Evolutionary conservation across 2,113 vertebrate genomes (phyloP).

Genomic region (Anser cygnoides): DNA sequence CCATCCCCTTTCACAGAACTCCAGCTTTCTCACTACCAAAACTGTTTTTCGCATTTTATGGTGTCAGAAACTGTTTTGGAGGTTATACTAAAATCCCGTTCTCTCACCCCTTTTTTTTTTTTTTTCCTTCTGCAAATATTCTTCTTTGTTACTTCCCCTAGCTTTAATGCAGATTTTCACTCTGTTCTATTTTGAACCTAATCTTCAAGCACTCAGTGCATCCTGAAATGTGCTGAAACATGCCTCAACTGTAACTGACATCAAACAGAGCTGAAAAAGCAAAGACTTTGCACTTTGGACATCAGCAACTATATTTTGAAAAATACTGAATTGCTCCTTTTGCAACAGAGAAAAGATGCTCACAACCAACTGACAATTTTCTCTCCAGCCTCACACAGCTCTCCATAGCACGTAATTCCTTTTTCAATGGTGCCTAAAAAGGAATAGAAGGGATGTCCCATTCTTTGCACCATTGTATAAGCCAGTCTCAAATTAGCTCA

Average conservation of each 20-base stretch:
- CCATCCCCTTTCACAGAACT: background rate
- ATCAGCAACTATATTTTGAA: background rate
- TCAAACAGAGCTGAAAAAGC: background rate
- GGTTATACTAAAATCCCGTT: background rate
- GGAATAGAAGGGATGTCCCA: background rate
- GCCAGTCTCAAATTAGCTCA: background rate
- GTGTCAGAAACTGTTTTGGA: background rate
- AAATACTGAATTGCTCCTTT: background rate
- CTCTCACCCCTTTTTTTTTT: background rate
- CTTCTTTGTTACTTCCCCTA: background rate
- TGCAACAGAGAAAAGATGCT: background rate
- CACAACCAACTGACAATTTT: background rate
- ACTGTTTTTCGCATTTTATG: background rate
- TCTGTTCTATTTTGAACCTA: background rate
- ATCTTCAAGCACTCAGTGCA: background rate
- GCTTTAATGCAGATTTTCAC: background rate
- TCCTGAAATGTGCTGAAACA: background rate
- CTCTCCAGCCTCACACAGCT: background rate
- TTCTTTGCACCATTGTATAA: background rate
- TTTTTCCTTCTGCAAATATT: background rate
- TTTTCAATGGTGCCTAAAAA: background rate
- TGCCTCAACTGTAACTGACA: constrained; percentile 32
- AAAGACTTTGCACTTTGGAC: background rate
- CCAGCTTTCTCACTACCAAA: background rate
- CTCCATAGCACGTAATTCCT: background rate